Evolutionary conservation across 2,888 invertebrate genomes (phyloP), one percentile per base, ranked within the genome.

Genomic region (Rhingia rostrata): DNA sequence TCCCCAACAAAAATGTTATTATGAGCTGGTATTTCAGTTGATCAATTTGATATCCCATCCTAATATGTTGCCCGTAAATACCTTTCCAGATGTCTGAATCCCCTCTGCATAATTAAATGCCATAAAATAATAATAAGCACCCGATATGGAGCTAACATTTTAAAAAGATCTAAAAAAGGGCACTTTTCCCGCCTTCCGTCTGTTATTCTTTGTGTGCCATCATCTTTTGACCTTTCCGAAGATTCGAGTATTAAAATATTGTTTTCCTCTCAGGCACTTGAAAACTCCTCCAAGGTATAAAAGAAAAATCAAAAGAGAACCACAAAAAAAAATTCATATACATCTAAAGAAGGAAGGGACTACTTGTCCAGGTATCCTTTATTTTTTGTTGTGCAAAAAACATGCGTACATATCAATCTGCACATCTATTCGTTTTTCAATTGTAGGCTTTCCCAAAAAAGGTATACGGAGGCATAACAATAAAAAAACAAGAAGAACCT

Each of bases 361-460:
- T 14, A 14, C 61, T 35, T 61, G 22, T 63, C 22, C 14, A 9
- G 33, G 10, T 3, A 61, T 64, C 39, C 37, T 30, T 64, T 39
- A 51, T 64, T 22, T 22, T 22, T 22, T 22, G 22, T 32, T 12
- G 9, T 9, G 32, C 4, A 37, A n/a, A 7, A 35, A 49, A 63
- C 37, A 49, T 49, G 35, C 39, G 49, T 39, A 30, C 22, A 39
- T 4, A 37, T 35, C n/a, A 1, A 33, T 33, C 10, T 14, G n/a
- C 6, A 4, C 7, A 45, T 47, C 6, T 39, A 63, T 35, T 14
- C 37, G 12, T 39, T 30, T 35, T 45, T 47, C 22, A 6, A n/a
- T 7, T 22, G 9, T 37, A n/a, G 32, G 30, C 6, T 63, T 10
- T 22, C 22, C n/a, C n/a, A 37, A 51, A 39, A 35, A 64, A 37